Percentiles rank a stretch among this genome's conserved stretches.
Conservation (phyloP, 2,113 vertebrate genomes). For the Motacilla tschutschensis region DNA sequence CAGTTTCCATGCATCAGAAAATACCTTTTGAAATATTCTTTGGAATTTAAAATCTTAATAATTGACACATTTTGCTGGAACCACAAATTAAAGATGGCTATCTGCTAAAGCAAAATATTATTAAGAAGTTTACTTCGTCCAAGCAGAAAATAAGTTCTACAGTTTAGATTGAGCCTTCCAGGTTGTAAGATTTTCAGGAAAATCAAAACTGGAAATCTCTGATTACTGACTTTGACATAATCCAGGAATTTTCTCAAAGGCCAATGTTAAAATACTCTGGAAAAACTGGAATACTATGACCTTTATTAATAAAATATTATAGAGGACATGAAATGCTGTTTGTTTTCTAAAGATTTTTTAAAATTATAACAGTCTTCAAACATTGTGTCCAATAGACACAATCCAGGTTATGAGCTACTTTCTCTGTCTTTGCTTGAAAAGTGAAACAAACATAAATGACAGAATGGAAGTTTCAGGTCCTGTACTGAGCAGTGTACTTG, state of each 20-base stretch:
- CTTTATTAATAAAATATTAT: background rate
- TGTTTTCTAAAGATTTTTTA: background rate
- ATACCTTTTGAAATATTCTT: background rate
- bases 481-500: no score
- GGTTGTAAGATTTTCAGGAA: background rate
- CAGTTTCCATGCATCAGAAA: background rate
- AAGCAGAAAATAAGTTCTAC: background rate
- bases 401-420: background rate
- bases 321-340: background rate
- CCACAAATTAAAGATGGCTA: background rate
- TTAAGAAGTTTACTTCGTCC: background rate
- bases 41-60: background rate
- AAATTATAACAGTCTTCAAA: background rate
- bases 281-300: background rate
- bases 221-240: background rate
- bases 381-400: background rate
- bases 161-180: background rate
- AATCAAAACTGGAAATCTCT: background rate
- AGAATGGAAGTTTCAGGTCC: background rate
- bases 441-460: background rate
- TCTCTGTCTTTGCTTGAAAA: background rate
- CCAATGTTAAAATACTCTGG: background rate
- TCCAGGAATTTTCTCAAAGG: background rate
- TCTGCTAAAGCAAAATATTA: background rate
- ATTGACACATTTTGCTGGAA: background rate